A percentile compares a stretch with the other conserved stretches of the same genome.
phyloP scores from a whole-genome alignment of 2,888 invertebrate genomes.

The Entomobrya multifasciata region DNA sequence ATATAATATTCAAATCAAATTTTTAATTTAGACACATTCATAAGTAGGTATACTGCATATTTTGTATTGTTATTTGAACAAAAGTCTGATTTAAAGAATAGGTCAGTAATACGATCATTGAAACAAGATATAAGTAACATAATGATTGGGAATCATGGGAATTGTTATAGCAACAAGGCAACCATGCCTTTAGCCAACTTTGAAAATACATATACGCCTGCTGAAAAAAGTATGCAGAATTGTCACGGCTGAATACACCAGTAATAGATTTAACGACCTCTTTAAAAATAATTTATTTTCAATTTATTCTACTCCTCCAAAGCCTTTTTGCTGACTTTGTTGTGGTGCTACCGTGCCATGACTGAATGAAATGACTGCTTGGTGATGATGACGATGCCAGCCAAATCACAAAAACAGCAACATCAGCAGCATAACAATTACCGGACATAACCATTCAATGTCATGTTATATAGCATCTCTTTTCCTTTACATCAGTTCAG shows the following conservation, averaged over 20 bases:
- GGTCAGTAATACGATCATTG: conserved; percentile 5
- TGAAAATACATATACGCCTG: too few relatives aligned
- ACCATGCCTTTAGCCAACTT: too few relatives aligned
- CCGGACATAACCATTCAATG: conserved; percentile 19
- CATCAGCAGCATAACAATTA: neutral
- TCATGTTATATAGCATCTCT: neutral
- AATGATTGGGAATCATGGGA: too few relatives aligned
- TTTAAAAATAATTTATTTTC: conserved; percentile 9
- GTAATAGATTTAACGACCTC: conserved; percentile 6
- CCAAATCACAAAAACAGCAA: neutral
- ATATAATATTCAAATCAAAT: too few relatives aligned
- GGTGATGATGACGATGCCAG: neutral
- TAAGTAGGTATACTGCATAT: too few relatives aligned
- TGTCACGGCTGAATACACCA: conserved; percentile 14
- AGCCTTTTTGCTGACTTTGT: too few relatives aligned
- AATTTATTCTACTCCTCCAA: too few relatives aligned
- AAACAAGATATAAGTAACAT: neutral
- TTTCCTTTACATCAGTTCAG: neutral
- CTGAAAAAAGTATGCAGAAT: neutral
- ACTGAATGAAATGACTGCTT: neutral
- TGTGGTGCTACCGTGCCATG: too few relatives aligned
- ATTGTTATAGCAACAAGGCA: too few relatives aligned
- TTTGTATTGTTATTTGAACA: neutral
- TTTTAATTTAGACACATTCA: too few relatives aligned
- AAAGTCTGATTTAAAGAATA: neutral